A percentile compares a stretch with the other conserved stretches of the same genome.
These are phyloP conservation scores for Isichthys henryi DNA, from an alignment of 2,113 vertebrate species.

Conservation along the genomic window DNA sequence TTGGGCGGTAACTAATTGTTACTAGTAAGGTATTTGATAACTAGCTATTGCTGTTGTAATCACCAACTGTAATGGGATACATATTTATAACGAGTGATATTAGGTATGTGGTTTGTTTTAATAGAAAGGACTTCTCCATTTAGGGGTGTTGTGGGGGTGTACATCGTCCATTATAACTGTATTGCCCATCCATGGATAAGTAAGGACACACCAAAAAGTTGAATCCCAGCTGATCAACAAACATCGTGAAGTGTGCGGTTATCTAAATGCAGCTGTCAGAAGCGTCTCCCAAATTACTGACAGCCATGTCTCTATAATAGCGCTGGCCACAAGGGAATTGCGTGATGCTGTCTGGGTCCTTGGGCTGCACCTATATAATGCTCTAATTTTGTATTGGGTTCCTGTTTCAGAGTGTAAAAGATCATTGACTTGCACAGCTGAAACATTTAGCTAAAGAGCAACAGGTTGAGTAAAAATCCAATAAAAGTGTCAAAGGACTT, in stretches of 20 bases:
- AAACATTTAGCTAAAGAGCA: neutral
- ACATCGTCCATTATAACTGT: neutral
- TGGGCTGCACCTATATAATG: neutral
- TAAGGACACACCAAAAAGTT: neutral
- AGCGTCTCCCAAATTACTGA: neutral
- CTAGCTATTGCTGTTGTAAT: neutral
- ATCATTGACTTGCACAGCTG: neutral
- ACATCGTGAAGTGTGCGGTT: neutral
- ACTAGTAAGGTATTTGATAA: neutral
- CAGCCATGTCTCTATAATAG: constrained; percentile 6
- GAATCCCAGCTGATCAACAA: neutral
- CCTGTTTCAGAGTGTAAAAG: neutral
- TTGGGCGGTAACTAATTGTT: neutral
- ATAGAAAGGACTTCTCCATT: neutral
- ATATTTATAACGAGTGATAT: neutral
- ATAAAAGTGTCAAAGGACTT: neutral
- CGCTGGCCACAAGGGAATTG: neutral
- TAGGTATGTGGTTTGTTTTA: neutral
- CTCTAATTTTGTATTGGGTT: neutral
- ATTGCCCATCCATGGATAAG: neutral
- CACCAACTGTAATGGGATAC: neutral
- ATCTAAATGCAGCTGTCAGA: constrained; percentile 2
- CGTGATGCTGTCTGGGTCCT: neutral
- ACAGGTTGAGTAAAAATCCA: neutral
- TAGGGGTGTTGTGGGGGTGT: neutral